Base-by-base conservation (phyloP, 2,113 vertebrate species). In the Myodes glareolus region DNA sequence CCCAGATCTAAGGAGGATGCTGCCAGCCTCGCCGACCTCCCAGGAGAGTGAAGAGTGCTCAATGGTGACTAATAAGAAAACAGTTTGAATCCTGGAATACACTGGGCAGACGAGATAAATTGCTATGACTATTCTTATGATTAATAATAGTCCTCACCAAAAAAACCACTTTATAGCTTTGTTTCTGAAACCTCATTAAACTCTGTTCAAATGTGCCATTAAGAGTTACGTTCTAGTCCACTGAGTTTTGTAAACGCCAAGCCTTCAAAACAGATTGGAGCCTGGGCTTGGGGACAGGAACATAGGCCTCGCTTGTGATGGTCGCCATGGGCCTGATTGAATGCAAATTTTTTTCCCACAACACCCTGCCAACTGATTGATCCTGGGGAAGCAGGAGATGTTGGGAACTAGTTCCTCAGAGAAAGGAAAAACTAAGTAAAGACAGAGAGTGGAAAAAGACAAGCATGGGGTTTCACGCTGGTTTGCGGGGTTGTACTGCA, bases 391-490 rank as follows among this genome's bases (percentile, higher is more conserved):
- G 96, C 88, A 96, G 94, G 95, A 96, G 95, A 97, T 95, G 97
- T 73, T 47, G 86, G 97, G 93, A 97, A 76, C 82, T 58, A 76
- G 91, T 85, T 95, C 97, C 96, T 96, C 91, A 96, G 95, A 97
- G 97, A 97, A 97, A 97, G 97, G 97, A 97, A 98, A 98, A 98
- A 94, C 97, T 98, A 97, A 98, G 95, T 97, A 97, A 95, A 98
- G 96, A 91, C 97, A 97, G 92, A 98, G 97, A 91, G 91, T 98
- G 97, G 97, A 98, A 98, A 98, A 98, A 98, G 98, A 98, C 98
- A 98, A 96, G 77, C 89, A 19, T 90, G 98, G 95, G 97, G 95
- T 97, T 98, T 97, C 96, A 97, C n/a, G 96, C 98, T 98, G 95
- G 97, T 96, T 97, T 97, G 96, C n/a, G 94, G 96, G 89, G 96